phyloP scores from a whole-genome alignment of 2,888 invertebrate species.

The Doris montereyensis region DNA sequence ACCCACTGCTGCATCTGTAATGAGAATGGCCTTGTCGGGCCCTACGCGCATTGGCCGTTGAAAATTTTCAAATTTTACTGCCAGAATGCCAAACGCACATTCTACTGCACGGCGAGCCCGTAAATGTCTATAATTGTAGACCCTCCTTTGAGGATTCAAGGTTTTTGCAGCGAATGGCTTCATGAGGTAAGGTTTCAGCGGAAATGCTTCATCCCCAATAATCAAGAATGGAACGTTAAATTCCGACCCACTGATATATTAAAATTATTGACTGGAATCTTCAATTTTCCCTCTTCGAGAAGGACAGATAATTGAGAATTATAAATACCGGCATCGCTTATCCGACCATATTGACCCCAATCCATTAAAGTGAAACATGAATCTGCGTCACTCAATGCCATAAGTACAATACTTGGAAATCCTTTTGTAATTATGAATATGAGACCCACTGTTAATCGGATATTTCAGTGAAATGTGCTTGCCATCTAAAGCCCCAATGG shows the following conservation, averaged over 20 bases:
- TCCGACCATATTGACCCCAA: slow-evolving; percentile 32
- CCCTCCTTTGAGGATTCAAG: background rate
- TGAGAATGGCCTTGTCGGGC: slow-evolving; percentile 13
- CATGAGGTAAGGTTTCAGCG: slow-evolving; percentile 27
- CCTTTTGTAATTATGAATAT: slow-evolving; percentile 31
- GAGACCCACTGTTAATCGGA: background rate
- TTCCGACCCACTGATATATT: slow-evolving; percentile 15
- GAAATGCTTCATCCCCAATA: slow-evolving; percentile 34
- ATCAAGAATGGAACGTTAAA: slow-evolving; percentile 7
- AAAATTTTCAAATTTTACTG: slow-evolving; percentile 9
- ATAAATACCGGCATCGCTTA: slow-evolving; percentile 32
- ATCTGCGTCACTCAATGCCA: slow-evolving; percentile 36
- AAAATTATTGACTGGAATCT: slow-evolving; percentile 21
- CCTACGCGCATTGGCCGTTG: slow-evolving; percentile 17
- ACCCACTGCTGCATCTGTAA: slow-evolving; percentile 6
- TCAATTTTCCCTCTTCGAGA: slow-evolving; percentile 27
- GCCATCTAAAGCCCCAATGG: slow-evolving; percentile 34
- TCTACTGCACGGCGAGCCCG: slow-evolving; percentile 18
- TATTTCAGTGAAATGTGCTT: slow-evolving; percentile 10
- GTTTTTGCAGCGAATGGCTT: slow-evolving; percentile 9
- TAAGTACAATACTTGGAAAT: slow-evolving; percentile 35
- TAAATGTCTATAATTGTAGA: slow-evolving; percentile 22
- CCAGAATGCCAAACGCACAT: slow-evolving; percentile 21
- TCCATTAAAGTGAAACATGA: slow-evolving; percentile 26
- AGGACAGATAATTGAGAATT: slow-evolving; percentile 5